Conservation (phyloP, 2,888 invertebrate species). For the Platypus cylindrus region DNA sequence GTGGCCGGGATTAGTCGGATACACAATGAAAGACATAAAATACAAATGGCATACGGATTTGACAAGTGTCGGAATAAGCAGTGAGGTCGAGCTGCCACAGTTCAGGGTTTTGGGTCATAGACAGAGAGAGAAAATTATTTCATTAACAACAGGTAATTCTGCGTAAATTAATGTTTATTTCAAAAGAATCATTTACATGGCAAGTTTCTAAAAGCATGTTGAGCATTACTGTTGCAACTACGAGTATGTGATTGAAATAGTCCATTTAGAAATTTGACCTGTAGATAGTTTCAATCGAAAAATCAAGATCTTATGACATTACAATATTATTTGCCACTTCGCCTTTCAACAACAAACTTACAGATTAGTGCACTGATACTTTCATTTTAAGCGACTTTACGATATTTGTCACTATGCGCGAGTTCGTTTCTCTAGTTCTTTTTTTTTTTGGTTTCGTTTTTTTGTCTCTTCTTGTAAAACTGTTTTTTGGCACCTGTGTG, state of each 20-base stretch:
- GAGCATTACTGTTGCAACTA: no score
- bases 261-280: no score
- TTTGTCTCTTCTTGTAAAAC: slow-evolving; percentile 27
- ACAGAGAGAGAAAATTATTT: slow-evolving; percentile 87
- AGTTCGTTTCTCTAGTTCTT: slow-evolving; percentile 4
- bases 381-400: no score
- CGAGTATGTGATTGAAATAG: no score
- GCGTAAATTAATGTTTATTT: background rate
- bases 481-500: slow-evolving; percentile 14
- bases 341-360: slow-evolving; percentile 3
- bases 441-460: slow-evolving; percentile 6
- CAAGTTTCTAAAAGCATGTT: no score
- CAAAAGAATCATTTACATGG: no score
- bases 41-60: slow-evolving; percentile 92
- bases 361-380: no score
- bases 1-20: slow-evolving; percentile 65
- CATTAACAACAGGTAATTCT: slow-evolving; percentile 92
- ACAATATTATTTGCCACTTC: no score
- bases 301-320: no score
- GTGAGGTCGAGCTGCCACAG: slow-evolving; percentile 91
- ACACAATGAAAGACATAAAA: slow-evolving; percentile 95
- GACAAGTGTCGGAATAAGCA: slow-evolving; percentile 89
- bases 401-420: no score
- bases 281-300: no score
- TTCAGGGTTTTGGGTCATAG: slow-evolving; percentile 94